Evolutionary conservation across 2,113 vertebrate species (phyloP), one percentile per base, ranked within the genome.

Genomic region (Bufo bufo): DNA sequence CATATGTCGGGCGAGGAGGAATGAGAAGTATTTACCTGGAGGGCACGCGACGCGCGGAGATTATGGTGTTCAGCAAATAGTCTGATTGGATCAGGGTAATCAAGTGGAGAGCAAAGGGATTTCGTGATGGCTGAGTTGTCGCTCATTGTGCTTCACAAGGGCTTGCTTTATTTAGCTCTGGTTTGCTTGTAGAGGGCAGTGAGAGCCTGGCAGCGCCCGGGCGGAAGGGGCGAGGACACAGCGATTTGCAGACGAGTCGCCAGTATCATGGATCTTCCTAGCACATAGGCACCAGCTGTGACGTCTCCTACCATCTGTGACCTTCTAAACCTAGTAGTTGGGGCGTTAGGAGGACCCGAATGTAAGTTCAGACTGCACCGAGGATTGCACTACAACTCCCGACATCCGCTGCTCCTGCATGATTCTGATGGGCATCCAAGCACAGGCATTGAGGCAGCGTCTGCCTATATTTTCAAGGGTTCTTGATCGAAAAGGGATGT

Each of bases 1-100:
- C 91, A 92, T 91, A 93, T 92, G 91, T 90, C 90, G 0, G 33
- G 89, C 91, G 85, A 89, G 84, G 91, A 81, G 91, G 90, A 92
- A 92, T 92, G 90, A 82, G 87, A 92, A 92, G 89, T 91, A 90
- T 94, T 95, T 94, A 93, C 91, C 93, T 93, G 86, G 91, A 90
- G 90, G 91, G 93, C 85, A 77, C 91, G 90, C 89, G 90, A 86
- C 91, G 89, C 80, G 6, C 81, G 59, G 89, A 92, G 92, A 91
- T 90, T 91, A 90, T 90, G 84, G 84, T 90, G 90, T 90, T 92
- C 90, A 92, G 92, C 91, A 92, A 91, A 91, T 89, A 91, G 87
- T 91, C 92, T 95, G 94, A 95, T 95, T 94, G 92, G 94, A 94
- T 96, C 92, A 94, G 93, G 61, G 88, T 91, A 91, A 92, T 93